Base-by-base conservation (phyloP, 2,797 vertebrate genomes). In the Schizopygopsis malacanthus region DNA sequence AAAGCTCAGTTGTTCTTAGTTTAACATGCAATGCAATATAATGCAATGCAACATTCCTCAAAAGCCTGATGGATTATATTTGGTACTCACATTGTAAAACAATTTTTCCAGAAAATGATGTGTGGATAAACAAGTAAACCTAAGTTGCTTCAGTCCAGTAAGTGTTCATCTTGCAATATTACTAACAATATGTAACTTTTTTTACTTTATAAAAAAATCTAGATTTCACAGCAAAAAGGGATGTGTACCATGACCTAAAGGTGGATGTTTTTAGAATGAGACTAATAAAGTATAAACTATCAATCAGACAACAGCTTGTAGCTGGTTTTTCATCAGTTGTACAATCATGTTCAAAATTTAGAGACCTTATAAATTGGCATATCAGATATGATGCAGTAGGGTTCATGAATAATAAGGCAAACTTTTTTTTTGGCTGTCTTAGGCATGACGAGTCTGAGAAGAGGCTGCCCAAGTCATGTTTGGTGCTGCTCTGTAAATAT, bases 401-500 rank as follows among this genome's bases (percentile, higher is more conserved):
- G 11, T 79, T 71, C 4, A 72, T 43, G 16, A 72, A 59, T 18
- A 28, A 25, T 25, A 20, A 59, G 54, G 15, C 20, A 33, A 37
- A 67, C n/a, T 6, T 6, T 16, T 50, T 37, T 3, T 39, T 22
- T 39, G 18, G 1, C 45, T 82, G 83, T 67, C 28, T 39, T 91
- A 98, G 97, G 79, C 97, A 98, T 0, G 97, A 97, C 1, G 97
- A 98, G 92, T 97, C 97, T 2, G 97, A 99, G 95, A 98, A 98
- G 90, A 96, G 97, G 13, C 95, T 99, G 89, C 97, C 97, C 33
- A 98, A 98, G 92, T 94, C 95, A 88, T 97, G 96, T 88, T 93
- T 98, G 92, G 97, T 98, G 89, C 86, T 96, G 79, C 94, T 99
- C 81, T 98, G 97, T 90, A 98, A 98, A 89, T 98, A 96, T 20